Conservation (phyloP, 1,140 invertebrate species). For the Centruroides sculpturatus region DNA sequence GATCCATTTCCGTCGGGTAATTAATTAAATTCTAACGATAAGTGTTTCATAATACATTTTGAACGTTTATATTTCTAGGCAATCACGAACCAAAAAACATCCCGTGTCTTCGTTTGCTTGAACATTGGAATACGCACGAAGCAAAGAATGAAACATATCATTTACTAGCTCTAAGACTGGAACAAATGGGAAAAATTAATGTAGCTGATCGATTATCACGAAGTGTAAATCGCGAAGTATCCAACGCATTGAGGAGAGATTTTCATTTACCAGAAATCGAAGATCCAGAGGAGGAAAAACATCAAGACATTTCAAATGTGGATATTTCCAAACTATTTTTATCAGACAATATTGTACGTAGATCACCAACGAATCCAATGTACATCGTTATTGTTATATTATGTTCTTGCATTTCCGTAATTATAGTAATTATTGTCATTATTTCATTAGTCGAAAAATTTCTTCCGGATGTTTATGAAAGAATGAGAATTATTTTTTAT, state of each 20-base stretch:
- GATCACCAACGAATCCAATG: no score
- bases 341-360: no score
- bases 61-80: neutral
- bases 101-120: slow-evolving; percentile 6
- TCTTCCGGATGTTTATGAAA: neutral
- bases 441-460: neutral
- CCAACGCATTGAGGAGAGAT: no score
- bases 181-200: slow-evolving; percentile 6
- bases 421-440: neutral
- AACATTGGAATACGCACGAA: slow-evolving; percentile 15
- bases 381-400: no score
- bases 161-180: slow-evolving; percentile 1
- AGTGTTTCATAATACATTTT: no score
- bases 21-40: neutral
- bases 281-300: no score
- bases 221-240: no score
- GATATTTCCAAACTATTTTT: no score
- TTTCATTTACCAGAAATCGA: no score
- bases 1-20: slow-evolving; percentile 7
- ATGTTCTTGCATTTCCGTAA: no score
- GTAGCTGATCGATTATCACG: slow-evolving; percentile 3
- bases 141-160: slow-evolving; percentile 6
- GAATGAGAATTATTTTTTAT: neutral
- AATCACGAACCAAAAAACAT: slow-evolving; percentile 2
- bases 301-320: no score